Conservation (phyloP, 2,888 invertebrate species). For the Minunthozetes semirufus region DNA sequence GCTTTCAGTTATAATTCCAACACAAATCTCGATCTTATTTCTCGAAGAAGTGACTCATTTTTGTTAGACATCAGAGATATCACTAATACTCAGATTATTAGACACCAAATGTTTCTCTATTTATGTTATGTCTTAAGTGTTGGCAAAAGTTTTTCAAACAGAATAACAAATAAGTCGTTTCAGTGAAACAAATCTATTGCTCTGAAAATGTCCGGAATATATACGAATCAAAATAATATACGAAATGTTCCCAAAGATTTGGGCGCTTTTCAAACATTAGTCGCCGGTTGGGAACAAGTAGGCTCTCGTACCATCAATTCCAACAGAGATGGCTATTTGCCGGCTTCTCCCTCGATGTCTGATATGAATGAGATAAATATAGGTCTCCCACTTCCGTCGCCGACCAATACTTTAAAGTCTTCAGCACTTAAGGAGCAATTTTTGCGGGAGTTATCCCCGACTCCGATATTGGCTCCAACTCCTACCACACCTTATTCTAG, state of each 20-base stretch:
- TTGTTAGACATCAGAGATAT: not conserved
- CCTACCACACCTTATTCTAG: not conserved
- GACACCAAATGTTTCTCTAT: not conserved
- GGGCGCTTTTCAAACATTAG: conserved; percentile 31
- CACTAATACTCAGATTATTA: not conserved
- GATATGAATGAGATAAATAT: not conserved
- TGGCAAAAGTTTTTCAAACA: not conserved
- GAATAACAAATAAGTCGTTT: not conserved
- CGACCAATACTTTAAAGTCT: not conserved
- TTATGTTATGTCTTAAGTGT: not conserved
- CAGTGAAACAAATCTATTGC: not conserved
- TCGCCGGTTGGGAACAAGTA: conserved; percentile 35
- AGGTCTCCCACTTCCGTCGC: not conserved
- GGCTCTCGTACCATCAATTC: not conserved
- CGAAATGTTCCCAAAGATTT: conserved; percentile 21
- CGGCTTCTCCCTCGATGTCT: not conserved
- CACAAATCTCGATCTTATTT: not conserved
- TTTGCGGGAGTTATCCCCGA: not conserved
- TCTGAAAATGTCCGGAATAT: not conserved
- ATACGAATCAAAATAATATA: not conserved
- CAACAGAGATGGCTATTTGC: not conserved
- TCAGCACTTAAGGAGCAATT: conserved; percentile 16
- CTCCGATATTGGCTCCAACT: not conserved
- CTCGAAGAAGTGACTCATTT: not conserved
- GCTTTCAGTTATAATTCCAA: not conserved